Conservation (phyloP, 2,888 invertebrate genomes). For the Lamproptera curius region DNA sequence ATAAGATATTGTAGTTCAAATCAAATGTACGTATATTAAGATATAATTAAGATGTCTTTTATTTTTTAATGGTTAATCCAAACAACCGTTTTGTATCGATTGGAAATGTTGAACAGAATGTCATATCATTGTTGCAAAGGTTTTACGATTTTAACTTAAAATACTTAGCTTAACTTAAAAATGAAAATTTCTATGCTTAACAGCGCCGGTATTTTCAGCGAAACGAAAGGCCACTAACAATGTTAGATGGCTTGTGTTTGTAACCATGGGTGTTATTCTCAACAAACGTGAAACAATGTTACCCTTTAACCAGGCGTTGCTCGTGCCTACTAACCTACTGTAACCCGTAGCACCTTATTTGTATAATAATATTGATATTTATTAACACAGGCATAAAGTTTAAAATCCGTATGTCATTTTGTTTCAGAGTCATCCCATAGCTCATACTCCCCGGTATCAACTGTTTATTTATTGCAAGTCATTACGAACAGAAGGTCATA, state of each 20-base stretch:
- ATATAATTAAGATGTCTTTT: no score
- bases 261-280: slow-evolving; percentile 54
- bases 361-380: no score
- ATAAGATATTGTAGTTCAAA: no score
- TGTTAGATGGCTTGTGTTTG: slow-evolving; percentile 46
- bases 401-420: slow-evolving; percentile 45
- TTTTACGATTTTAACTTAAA: slow-evolving; percentile 22
- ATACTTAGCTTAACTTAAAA: no score
- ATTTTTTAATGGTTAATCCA: no score
- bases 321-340: slow-evolving; percentile 71
- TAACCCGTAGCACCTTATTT: no score
- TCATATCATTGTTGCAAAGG: slow-evolving; percentile 19
- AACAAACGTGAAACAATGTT: slow-evolving; percentile 47
- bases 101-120: no score
- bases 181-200: slow-evolving; percentile 31
- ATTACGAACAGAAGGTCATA: slow-evolving; percentile 28
- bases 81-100: no score
- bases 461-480: slow-evolving; percentile 69
- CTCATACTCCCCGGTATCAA: no score
- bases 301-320: slow-evolving; percentile 67
- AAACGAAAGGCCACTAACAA: slow-evolving; percentile 46
- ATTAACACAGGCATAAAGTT: slow-evolving; percentile 43
- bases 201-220: slow-evolving; percentile 41
- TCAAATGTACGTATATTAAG: no score
- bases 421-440: no score